Evolutionary conservation across 2,888 invertebrate species (phyloP).

Genomic region (Lissocephala sabroskyi): DNA sequence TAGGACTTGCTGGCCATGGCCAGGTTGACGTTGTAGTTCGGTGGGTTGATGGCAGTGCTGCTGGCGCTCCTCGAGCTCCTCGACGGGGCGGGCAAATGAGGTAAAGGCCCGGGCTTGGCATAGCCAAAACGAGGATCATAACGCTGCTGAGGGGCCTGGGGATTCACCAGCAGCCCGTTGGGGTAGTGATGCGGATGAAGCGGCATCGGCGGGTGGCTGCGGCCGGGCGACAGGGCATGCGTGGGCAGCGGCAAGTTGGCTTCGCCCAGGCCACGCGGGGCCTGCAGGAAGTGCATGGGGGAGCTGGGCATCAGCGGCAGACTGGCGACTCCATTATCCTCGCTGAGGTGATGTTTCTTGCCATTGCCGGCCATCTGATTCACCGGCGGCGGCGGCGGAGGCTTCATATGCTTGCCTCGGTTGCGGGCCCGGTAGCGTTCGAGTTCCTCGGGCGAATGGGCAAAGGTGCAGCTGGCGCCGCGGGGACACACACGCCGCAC

Average conservation of each 20-base stretch:
- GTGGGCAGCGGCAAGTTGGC: conserved; percentile 29
- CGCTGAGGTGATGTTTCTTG: conserved; percentile 14
- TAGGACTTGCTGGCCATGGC: conserved; percentile 17
- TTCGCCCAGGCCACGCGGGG: conserved; percentile 32
- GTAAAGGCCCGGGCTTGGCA: no score
- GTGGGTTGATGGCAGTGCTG: conserved; percentile 44
- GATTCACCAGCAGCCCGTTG: conserved; percentile 35
- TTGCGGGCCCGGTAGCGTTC: conserved; percentile 84
- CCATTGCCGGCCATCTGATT: conserved; percentile 15
- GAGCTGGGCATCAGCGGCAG: conserved; percentile 40
- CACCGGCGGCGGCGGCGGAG: neutral
- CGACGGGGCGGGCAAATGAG: conserved; percentile 14
- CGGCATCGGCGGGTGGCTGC: conserved; percentile 29
- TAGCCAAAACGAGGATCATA: conserved; percentile 42
- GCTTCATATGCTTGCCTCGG: conserved; percentile 74
- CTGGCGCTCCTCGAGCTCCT: conserved; percentile 19
- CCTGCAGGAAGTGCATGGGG: conserved; percentile 45
- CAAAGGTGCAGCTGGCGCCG: conserved; percentile 90
- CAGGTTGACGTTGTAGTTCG: conserved; percentile 40
- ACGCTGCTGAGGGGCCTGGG: conserved; percentile 24
- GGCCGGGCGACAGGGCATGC: conserved; percentile 32
- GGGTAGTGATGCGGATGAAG: conserved; percentile 35
- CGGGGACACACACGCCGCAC: conserved; percentile 87
- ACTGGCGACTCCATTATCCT: conserved; percentile 9
- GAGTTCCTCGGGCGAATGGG: conserved; percentile 92